phyloP scores from a whole-genome alignment of 2,888 invertebrate genomes.

The Micoletzkya japonica region DNA sequence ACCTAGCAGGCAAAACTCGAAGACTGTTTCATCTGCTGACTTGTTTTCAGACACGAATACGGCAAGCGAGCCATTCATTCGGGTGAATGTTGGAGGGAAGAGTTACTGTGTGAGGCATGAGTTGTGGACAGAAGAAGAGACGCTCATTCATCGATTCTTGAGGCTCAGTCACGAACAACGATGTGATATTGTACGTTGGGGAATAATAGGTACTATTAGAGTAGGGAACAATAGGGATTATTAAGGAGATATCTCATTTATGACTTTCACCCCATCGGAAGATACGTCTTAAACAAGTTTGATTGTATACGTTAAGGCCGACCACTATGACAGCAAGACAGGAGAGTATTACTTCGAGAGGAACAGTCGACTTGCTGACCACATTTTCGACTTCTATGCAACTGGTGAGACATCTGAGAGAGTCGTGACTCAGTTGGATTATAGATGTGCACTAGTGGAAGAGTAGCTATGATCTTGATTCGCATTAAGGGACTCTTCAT shows the following conservation, averaged over 20 bases:
- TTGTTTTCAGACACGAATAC: slow-evolving; percentile 14
- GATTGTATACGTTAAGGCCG: slow-evolving; percentile 33
- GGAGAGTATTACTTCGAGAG: slow-evolving; percentile 61
- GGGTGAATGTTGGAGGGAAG: slow-evolving; percentile 58
- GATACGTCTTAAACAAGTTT: neutral
- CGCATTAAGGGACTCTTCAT: slow-evolving; percentile 39
- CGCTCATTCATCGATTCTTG: slow-evolving; percentile 45
- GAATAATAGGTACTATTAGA: neutral
- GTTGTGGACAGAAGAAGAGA: slow-evolving; percentile 43
- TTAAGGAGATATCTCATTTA: neutral
- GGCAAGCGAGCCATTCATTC: slow-evolving; percentile 37
- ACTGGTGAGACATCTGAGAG: slow-evolving; percentile 43
- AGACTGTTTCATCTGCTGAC: neutral
- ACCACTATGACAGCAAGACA: slow-evolving; percentile 48
- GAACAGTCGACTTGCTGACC: slow-evolving; percentile 54
- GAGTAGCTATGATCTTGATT: slow-evolving; percentile 1
- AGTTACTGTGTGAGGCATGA: slow-evolving; percentile 50
- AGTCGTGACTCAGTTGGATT: neutral
- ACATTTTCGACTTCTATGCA: slow-evolving; percentile 59
- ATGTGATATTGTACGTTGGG: slow-evolving; percentile 19
- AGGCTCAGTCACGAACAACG: slow-evolving; percentile 43
- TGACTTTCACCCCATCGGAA: neutral
- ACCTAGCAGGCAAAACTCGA: neutral
- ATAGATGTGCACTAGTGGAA: neutral
- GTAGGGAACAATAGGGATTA: neutral